These are phyloP conservation scores for Papilio helenus DNA, from an alignment of 1,140 invertebrate species.

Conservation along the genomic window DNA sequence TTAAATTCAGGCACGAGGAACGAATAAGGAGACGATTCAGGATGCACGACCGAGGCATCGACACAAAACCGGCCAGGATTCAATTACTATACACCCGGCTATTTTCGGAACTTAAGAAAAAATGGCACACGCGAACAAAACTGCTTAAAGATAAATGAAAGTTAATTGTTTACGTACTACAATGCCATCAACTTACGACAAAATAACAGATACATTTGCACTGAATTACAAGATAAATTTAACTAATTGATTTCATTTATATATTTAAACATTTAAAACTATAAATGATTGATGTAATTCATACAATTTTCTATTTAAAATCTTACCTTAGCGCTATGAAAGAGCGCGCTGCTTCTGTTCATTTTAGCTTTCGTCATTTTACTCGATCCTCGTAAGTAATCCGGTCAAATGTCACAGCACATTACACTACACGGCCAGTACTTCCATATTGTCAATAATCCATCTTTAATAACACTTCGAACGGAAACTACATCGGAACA, in stretches of 20 bases:
- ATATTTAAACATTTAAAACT: not conserved
- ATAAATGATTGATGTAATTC: slow-evolving; percentile 20
- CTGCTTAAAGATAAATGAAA: slow-evolving; percentile 28
- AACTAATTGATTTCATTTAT: not conserved
- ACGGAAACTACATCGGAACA: slow-evolving; percentile 50
- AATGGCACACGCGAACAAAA: slow-evolving; percentile 37
- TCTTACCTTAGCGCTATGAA: slow-evolving; percentile 77
- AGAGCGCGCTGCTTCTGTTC: slow-evolving; percentile 71
- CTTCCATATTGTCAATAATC: slow-evolving; percentile 59
- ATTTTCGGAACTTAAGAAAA: slow-evolving; percentile 29
- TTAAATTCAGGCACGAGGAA: slow-evolving; percentile 60
- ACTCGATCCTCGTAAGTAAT: slow-evolving; percentile 50
- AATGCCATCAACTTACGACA: slow-evolving; percentile 44
- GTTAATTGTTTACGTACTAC: slow-evolving; percentile 21
- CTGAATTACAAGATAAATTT: not conserved
- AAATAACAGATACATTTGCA: not conserved
- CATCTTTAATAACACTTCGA: slow-evolving; percentile 52
- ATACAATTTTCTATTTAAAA: slow-evolving; percentile 41
- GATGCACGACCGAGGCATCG: slow-evolving; percentile 55
- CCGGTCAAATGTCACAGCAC: slow-evolving; percentile 58
- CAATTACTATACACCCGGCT: slow-evolving; percentile 50
- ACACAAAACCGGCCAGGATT: slow-evolving; percentile 58
- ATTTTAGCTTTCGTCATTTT: slow-evolving; percentile 76
- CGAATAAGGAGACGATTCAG: slow-evolving; percentile 59
- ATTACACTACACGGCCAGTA: slow-evolving; percentile 63